Evolutionary conservation across 2,797 vertebrate species (phyloP), one percentile per base, ranked within the genome.

Genomic region (Apodemus agrarius): DNA sequence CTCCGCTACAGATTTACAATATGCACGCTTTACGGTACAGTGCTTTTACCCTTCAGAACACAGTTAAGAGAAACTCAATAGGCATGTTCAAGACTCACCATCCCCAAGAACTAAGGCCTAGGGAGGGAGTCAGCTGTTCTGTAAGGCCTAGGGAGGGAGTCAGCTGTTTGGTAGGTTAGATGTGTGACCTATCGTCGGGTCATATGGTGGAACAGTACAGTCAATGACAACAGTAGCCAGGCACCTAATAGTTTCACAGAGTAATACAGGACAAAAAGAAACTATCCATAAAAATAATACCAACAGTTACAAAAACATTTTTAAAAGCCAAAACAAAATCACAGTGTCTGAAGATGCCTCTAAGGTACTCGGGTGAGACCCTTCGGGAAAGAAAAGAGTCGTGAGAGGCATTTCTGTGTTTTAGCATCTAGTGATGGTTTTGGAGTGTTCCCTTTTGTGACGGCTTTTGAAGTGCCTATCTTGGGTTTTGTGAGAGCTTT

Each of bases 51-150:
- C 72, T n/a, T 93, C 81, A 79, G 4, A 46, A 67, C 72, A 49
- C 24, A 85, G 67, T n/a, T 63, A 87, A 69, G n/a, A 87, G 17
- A 90, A 83, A 34, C 78, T 61, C 24, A 40, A 61, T 74, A 67
- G 49, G 24, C 37, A 49, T 1, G 17, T 49, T 89, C n/a, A 67
- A 46, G 49, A 90, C 52, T 17, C 24, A 37, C 59, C 93, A 49
- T 34, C 61, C 43, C 34, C 1, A 19, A 67, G 19, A 22, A 49
- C 17, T 40, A 49, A 69, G 91, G 93, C 75, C 80, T 78, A 52
- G 11, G 43, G 67, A 52, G 11, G 43, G 67, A 78, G 16, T 37
- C 76, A 21, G 1, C 8, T 78, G 76, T 85, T 69, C 49, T n/a
- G n/a, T 40, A 49, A 69, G 91, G 93, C 75, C 80, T 78, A 52